phyloP scores from a whole-genome alignment of 2,797 vertebrate genomes.

The Poeciliopsis gracilis region DNA sequence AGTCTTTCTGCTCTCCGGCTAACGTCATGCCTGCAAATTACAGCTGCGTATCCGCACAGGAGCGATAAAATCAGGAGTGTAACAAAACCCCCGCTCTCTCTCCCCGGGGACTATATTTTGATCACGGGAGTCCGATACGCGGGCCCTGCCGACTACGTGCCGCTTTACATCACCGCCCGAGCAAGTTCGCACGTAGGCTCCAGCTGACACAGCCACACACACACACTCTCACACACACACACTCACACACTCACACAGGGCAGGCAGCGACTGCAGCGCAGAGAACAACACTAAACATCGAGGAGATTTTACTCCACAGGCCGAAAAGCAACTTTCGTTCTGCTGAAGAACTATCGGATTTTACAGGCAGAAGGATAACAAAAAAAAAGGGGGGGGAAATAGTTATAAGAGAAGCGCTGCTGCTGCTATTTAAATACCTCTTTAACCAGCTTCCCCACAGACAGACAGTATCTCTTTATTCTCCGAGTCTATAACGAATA shows the following conservation, averaged over 20 bases:
- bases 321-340: not conserved
- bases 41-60: conserved; percentile 59
- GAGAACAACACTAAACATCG: conserved; percentile 26
- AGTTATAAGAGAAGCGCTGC: conserved; percentile 16
- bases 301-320: conserved; percentile 24
- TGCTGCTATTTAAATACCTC: not conserved
- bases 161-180: conserved; percentile 70
- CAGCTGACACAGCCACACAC: conserved; percentile 47
- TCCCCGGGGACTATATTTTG: conserved; percentile 76
- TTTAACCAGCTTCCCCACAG: conserved; percentile 5
- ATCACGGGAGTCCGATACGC: conserved; percentile 78
- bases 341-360: not conserved
- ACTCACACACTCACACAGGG: conserved; percentile 11
- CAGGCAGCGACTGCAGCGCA: conserved; percentile 58
- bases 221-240: conserved; percentile 5
- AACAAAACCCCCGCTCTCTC: conserved; percentile 64
- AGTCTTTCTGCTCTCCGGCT: conserved; percentile 23
- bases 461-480: not conserved
- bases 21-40: conserved; percentile 69
- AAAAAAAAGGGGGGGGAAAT: not conserved
- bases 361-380: not conserved
- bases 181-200: conserved; percentile 82
- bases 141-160: conserved; percentile 77
- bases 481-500: conserved; percentile 23
- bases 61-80: conserved; percentile 70